These are phyloP conservation scores for Tenthredo livida DNA, from an alignment of 2,888 invertebrate species.

Conservation along the genomic window DNA sequence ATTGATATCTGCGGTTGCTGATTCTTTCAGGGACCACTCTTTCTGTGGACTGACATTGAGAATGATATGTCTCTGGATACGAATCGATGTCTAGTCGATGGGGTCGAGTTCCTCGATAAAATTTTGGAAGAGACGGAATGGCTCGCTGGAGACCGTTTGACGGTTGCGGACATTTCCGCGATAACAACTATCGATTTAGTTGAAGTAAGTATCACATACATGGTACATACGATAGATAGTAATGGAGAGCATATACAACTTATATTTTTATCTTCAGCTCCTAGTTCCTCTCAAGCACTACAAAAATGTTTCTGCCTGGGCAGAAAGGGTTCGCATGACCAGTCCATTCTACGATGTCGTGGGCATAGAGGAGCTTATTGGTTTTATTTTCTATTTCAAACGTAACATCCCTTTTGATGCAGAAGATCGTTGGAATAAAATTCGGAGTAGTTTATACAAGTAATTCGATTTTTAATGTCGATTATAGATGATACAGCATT, in stretches of 20 bases:
- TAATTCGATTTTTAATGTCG: not conserved
- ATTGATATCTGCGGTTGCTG: not conserved
- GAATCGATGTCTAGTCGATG: not conserved
- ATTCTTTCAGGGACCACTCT: not conserved
- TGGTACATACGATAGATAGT: not conserved
- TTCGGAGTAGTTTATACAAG: not conserved
- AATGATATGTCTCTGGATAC: not conserved
- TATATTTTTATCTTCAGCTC: slow-evolving; percentile 1
- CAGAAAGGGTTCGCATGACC: slow-evolving; percentile 18
- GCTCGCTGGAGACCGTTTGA: slow-evolving; percentile 35
- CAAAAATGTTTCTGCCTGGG: slow-evolving; percentile 25
- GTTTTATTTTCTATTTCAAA: not conserved
- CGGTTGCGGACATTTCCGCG: slow-evolving; percentile 9
- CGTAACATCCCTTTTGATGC: not conserved
- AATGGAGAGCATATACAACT: not conserved
- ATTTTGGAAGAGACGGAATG: slow-evolving; percentile 26
- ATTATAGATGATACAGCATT: not conserved
- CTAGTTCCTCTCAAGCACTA: slow-evolving; percentile 1
- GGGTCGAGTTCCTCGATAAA: not conserved
- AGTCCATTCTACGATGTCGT: slow-evolving; percentile 13
- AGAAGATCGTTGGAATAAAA: not conserved
- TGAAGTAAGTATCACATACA: not conserved
- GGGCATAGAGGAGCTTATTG: not conserved
- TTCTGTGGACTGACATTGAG: not conserved
- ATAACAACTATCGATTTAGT: not conserved